Percentiles rank a stretch among this genome's conserved stretches.
Conservation (phyloP, 2,888 invertebrate species). For the Tanypteryx hageni region DNA sequence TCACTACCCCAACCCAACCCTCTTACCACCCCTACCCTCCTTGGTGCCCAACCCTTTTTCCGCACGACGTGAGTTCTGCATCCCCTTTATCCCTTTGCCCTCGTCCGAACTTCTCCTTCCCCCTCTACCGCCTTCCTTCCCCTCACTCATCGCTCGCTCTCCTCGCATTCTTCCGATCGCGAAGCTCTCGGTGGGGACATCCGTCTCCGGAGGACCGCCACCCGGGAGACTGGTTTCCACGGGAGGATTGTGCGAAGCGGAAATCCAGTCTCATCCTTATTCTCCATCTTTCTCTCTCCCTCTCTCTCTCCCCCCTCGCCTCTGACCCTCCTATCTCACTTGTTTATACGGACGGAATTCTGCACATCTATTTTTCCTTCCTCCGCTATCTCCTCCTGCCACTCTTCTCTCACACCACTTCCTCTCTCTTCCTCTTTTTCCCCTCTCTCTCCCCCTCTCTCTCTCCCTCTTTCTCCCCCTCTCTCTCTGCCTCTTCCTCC, state of each 20-base stretch:
- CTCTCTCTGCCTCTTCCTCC: background rate
- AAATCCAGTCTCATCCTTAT: constrained; percentile 1
- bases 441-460: too few species aligned
- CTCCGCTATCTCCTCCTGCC: background rate
- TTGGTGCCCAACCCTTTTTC: constrained; percentile 1
- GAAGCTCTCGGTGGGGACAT: background rate
- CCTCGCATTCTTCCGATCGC: constrained; percentile 17
- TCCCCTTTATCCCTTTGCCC: background rate
- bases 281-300: background rate
- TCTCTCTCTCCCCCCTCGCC: too few species aligned
- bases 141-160: background rate
- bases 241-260: background rate
- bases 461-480: too few species aligned
- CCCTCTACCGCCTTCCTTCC: background rate
- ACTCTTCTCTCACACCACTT: too few species aligned
- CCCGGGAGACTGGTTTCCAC: constrained; percentile 4
- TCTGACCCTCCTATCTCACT: background rate
- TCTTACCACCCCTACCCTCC: too few species aligned
- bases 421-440: too few species aligned
- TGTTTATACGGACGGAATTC: background rate
- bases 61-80: background rate
- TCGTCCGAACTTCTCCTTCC: background rate
- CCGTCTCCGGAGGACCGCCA: background rate
- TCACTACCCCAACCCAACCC: background rate
- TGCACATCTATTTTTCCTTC: background rate